These are phyloP conservation scores for Bimastos eiseni DNA, from an alignment of 2,888 invertebrate species.

Conservation along the genomic window DNA sequence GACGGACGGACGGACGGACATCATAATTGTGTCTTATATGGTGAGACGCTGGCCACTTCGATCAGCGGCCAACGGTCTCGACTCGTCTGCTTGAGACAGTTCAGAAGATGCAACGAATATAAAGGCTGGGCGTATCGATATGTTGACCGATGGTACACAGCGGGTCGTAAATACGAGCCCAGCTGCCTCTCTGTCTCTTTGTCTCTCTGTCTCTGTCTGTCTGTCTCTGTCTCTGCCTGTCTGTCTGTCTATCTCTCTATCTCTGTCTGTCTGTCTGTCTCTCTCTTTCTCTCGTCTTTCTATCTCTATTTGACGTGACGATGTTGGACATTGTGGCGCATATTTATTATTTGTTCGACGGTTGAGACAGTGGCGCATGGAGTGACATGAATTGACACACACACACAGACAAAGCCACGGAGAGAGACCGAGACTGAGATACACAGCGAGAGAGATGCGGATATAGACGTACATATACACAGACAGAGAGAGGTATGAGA, in stretches of 20 bases:
- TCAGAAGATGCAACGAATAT: neutral
- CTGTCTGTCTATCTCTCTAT: neutral
- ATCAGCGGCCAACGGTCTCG: neutral
- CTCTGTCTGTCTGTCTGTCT: neutral
- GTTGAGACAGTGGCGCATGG: too few relatives aligned
- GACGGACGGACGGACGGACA: neutral
- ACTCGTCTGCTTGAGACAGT: neutral
- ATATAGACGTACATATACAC: too few relatives aligned
- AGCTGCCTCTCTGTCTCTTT: neutral
- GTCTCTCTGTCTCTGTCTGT: neutral
- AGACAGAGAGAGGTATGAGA: too few relatives aligned
- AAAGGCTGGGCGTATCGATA: neutral
- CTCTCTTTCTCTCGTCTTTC: neutral
- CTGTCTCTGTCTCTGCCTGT: neutral
- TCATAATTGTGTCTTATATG: neutral
- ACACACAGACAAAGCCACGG: too few relatives aligned
- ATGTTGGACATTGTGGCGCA: too few relatives aligned
- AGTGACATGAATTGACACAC: too few relatives aligned
- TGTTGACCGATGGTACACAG: neutral
- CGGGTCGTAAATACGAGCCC: neutral
- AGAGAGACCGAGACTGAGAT: too few relatives aligned
- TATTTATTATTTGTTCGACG: too few relatives aligned
- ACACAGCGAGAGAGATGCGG: too few relatives aligned
- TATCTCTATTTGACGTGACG: neutral
- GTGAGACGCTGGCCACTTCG: neutral